These are phyloP conservation scores for Geococcyx californianus DNA, from an alignment of 2,113 vertebrate genomes.

Conservation along the genomic window DNA sequence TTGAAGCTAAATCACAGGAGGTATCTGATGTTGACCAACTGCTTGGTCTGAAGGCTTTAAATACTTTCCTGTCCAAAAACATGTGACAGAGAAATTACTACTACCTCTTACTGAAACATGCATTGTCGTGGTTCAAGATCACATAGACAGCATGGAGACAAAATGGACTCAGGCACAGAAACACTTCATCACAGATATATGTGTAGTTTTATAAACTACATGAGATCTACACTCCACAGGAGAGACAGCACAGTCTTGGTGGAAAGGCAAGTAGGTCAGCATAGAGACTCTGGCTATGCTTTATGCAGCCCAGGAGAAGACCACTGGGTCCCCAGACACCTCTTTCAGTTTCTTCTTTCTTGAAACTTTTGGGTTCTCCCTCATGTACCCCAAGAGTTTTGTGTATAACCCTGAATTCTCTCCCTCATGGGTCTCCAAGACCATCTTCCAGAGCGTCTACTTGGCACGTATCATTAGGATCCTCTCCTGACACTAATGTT, in stretches of 20 bases:
- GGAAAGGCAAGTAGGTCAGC: background rate
- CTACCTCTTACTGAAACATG: background rate
- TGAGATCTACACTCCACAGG: accelerated
- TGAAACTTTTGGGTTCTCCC: background rate
- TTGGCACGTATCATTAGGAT: background rate
- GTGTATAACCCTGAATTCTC: background rate
- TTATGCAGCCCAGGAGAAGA: background rate
- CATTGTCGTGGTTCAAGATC: background rate
- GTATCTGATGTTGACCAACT: background rate
- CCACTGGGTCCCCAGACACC: accelerated
- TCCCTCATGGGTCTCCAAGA: background rate
- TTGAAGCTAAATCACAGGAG: background rate
- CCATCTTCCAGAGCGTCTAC: background rate
- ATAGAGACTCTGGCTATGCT: background rate
- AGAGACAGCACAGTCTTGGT: background rate
- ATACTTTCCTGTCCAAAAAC: background rate
- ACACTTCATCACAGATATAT: background rate
- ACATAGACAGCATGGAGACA: background rate
- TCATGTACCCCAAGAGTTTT: accelerated
- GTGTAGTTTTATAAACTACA: background rate
- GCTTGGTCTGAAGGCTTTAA: background rate
- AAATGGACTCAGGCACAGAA: background rate
- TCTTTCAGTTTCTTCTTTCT: background rate
- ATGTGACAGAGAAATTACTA: background rate
- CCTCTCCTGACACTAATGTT: background rate